Evolutionary conservation across 2,113 vertebrate species (phyloP), one percentile per base, ranked within the genome.

Genomic region (Prietella phreatophila): DNA sequence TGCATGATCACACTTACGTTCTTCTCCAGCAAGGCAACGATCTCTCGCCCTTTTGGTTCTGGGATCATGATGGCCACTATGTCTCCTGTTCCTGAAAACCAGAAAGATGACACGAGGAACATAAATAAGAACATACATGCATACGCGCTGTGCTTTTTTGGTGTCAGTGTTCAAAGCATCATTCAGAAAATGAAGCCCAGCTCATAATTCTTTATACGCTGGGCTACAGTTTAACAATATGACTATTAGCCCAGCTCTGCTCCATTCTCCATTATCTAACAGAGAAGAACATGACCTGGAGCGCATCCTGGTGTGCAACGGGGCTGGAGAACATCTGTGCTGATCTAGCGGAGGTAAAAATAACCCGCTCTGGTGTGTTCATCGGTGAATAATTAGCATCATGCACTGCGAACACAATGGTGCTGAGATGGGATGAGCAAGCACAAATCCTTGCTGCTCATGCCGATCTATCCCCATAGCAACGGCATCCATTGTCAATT

Each of bases 51-150:
- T 94, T 98, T 99, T 14, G 95, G 96, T 92, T 98, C 97, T 1
- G 98, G 96, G 88, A 99, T 99, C 98, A 99, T 99, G 93, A 99
- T 96, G 91, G 96, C 97, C 92, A 99, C 97, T 3, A 97, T 94
- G 63, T 98, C 96, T 76, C 97, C 97, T 3, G 97, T 96, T 85
- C 97, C 98, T 99, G 91, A 10, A 78, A 65, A 2, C 10, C 60
- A 76, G 10, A 30, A 80, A 2, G 5, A 60, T 8, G 42, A 73
- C 2, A 83, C 9, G n/a, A 27, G 19, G n/a, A 76, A 79, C 53
- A 30, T 6, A 13, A 25, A 25, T 82, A 39, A 82, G 42, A 60
- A 2, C 80, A 61, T 60, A 39, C 55, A 82, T 19, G 19, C 8
- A 33, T 11, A 55, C 53, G 13, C 13, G 13, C 53, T 39, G 19